Conservation (phyloP, 2,888 invertebrate species). For the Podabrus alpinus region DNA sequence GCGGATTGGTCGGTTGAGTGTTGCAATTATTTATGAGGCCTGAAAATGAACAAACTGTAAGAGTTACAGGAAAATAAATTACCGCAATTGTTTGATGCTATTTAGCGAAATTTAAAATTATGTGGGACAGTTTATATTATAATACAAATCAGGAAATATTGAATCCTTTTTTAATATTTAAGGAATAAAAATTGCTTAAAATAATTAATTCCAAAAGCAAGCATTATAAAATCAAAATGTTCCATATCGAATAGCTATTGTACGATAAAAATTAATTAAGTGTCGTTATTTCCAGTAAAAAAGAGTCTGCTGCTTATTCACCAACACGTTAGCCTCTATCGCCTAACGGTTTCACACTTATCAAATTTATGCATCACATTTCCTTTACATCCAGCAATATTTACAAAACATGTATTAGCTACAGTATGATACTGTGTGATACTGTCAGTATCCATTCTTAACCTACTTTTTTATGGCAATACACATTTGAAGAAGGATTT, state of each 20-base stretch:
- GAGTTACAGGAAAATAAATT: neutral
- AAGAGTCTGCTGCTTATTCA: neutral
- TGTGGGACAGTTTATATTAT: neutral
- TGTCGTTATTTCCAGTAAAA: neutral
- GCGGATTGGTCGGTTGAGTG: neutral
- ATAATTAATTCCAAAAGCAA: neutral
- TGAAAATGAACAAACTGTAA: neutral
- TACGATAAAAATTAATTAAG: neutral
- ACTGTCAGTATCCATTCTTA: constrained; percentile 14
- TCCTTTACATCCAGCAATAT: neutral
- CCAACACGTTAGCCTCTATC: neutral
- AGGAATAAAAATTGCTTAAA: neutral
- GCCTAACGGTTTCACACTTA: neutral
- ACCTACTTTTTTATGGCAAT: constrained; percentile 25
- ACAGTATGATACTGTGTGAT: neutral
- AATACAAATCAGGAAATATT: neutral
- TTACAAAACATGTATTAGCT: neutral
- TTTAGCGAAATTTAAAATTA: neutral
- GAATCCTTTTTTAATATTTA: no score
- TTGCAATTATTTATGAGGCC: neutral
- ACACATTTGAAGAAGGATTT: constrained; percentile 28
- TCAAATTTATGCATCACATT: neutral
- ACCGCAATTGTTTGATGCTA: neutral
- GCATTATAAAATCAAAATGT: neutral
- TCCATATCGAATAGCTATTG: neutral